Conservation (phyloP, 2,797 vertebrate species). For the Bovichtus diacanthus region DNA sequence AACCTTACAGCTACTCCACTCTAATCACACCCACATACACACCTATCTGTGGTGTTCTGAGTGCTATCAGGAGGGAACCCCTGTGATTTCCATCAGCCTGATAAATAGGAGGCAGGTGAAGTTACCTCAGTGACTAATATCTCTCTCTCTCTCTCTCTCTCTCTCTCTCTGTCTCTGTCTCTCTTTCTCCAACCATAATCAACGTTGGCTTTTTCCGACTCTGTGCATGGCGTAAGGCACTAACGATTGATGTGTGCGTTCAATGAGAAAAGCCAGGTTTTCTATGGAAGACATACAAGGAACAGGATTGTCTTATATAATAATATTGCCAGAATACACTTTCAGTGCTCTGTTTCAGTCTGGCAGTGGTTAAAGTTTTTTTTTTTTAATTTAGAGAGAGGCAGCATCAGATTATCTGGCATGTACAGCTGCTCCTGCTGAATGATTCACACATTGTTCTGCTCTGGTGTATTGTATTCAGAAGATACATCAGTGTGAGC, state of each 20-base stretch:
- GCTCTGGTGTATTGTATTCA: slow-evolving; percentile 50
- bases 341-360: slow-evolving; percentile 5
- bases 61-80: slow-evolving; percentile 19
- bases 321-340: no score
- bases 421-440: slow-evolving; percentile 55
- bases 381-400: slow-evolving; percentile 26
- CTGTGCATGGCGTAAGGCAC: slow-evolving; percentile 21
- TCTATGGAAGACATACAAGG: slow-evolving; percentile 4
- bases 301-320: neutral
- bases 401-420: slow-evolving; percentile 59
- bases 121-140: slow-evolving; percentile 13
- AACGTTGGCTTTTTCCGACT: slow-evolving; percentile 30
- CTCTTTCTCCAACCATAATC: slow-evolving; percentile 10
- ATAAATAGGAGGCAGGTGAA: slow-evolving; percentile 28
- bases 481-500: slow-evolving; percentile 58
- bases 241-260: slow-evolving; percentile 17
- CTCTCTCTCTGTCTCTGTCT: no score
- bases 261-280: neutral
- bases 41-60: slow-evolving; percentile 7
- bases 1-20: neutral
- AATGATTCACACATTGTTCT: slow-evolving; percentile 66
- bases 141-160: no score
- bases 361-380: slow-evolving; percentile 14
- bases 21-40: slow-evolving; percentile 2
- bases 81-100: slow-evolving; percentile 40